Conservation (phyloP, 2,113 vertebrate species). For the Ondatra zibethicus region DNA sequence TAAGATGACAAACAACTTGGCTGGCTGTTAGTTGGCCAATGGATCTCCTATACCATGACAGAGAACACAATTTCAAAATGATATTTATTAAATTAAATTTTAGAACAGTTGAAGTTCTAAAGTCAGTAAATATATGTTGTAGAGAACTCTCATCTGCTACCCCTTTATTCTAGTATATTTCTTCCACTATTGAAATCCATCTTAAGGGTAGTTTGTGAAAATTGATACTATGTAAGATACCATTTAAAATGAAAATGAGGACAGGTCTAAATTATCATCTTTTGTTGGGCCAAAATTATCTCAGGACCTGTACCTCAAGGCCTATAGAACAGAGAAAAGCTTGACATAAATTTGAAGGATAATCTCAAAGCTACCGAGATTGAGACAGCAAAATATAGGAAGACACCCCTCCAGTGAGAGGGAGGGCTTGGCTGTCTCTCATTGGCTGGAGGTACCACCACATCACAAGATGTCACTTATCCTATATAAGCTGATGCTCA, state of each 20-base stretch:
- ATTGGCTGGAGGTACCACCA: too few species aligned
- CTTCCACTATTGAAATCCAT: not conserved
- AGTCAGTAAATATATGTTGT: not conserved
- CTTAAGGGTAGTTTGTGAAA: not conserved
- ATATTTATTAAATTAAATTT: not conserved
- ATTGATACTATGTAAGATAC: not conserved
- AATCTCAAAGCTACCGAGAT: too few species aligned
- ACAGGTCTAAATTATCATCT: not conserved
- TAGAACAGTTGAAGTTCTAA: not conserved
- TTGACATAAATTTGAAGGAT: too few species aligned
- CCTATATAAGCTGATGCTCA: too few species aligned
- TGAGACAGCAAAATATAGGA: too few species aligned
- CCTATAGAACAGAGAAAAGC: too few species aligned
- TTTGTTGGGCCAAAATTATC: too few species aligned
- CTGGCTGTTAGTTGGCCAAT: not conserved
- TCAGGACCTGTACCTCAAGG: too few species aligned
- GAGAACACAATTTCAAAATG: not conserved
- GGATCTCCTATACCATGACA: not conserved
- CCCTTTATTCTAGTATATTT: not conserved
- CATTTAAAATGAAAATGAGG: not conserved
- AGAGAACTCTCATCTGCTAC: not conserved
- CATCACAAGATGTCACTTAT: too few species aligned
- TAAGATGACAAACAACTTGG: not conserved
- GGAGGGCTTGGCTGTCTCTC: too few species aligned
- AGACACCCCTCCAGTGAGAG: too few species aligned